phyloP scores from a whole-genome alignment of 1,140 invertebrate species.

The Drosophila athabasca region DNA sequence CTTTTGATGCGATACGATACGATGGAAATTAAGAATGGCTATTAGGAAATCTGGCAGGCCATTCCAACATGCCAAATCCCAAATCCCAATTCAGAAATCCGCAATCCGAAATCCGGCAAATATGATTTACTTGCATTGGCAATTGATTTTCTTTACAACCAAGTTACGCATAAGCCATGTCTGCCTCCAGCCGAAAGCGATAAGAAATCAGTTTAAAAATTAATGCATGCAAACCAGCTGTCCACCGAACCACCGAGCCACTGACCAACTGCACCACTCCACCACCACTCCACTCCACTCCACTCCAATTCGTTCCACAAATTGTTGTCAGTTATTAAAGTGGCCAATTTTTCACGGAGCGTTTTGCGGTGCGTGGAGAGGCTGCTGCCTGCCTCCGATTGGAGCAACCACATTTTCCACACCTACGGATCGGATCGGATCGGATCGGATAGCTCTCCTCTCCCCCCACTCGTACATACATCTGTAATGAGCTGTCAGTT shows the following conservation, averaged over 20 bases:
- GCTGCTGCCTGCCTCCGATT: slow-evolving; percentile 17
- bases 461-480: no score
- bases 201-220: slow-evolving; percentile 73
- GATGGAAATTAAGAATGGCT: slow-evolving; percentile 62
- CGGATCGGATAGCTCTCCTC: no score
- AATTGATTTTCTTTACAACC: slow-evolving; percentile 61
- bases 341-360: slow-evolving; percentile 64
- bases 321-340: slow-evolving; percentile 74
- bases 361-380: slow-evolving; percentile 41
- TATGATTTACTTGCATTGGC: slow-evolving; percentile 59
- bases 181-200: slow-evolving; percentile 35
- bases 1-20: slow-evolving; percentile 19
- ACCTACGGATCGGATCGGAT: slow-evolving; percentile 60
- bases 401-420: slow-evolving; percentile 62
- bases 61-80: slow-evolving; percentile 24
- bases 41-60: slow-evolving; percentile 72
- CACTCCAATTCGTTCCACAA: slow-evolving; percentile 29
- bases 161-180: slow-evolving; percentile 69
- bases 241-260: slow-evolving; percentile 7
- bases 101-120: slow-evolving; percentile 31
- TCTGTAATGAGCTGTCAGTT: slow-evolving; percentile 69
- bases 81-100: no score
- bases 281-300: slow-evolving; percentile 3
- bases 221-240: slow-evolving; percentile 62
- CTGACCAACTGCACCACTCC: slow-evolving; percentile 23